Percentiles rank a stretch among this genome's conserved stretches.
phyloP scores from a whole-genome alignment of 2,797 vertebrate genomes.

The Propithecus perrieri region DNA sequence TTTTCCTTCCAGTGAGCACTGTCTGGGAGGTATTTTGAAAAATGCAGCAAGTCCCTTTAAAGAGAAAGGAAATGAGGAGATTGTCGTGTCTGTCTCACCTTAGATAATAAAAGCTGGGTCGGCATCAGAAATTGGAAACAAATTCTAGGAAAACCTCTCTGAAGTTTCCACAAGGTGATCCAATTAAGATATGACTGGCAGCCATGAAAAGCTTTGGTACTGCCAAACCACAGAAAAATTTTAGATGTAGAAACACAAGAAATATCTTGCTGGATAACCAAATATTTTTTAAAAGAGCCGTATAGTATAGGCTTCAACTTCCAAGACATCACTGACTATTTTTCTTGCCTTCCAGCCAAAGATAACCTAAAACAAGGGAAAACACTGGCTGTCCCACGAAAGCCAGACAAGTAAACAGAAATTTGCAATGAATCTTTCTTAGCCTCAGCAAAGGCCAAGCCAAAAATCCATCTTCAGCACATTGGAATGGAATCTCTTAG shows the following conservation, averaged over 20 bases:
- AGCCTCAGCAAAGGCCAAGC: conserved; percentile 53
- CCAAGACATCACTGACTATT: conserved; percentile 65
- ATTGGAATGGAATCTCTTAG: conserved; percentile 75
- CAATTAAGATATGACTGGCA: conserved; percentile 66
- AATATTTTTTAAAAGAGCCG: conserved; percentile 75
- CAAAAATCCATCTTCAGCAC: conserved; percentile 62
- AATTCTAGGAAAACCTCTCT: conserved; percentile 62
- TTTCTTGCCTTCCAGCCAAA: conserved; percentile 64
- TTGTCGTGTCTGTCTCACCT: conserved; percentile 53
- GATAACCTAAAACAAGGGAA: conserved; percentile 64
- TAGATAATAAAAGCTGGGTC: conserved; percentile 57
- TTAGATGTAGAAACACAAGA: conserved; percentile 61
- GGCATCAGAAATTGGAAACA: conserved; percentile 57
- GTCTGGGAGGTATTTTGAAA: conserved; percentile 7
- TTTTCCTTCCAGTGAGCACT: background rate
- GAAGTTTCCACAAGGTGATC: conserved; percentile 69
- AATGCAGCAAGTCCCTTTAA: conserved; percentile 13
- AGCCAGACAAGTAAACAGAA: conserved; percentile 49
- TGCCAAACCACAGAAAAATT: conserved; percentile 75
- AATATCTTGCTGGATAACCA: conserved; percentile 62
- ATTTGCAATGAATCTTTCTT: conserved; percentile 71
- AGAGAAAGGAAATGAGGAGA: conserved; percentile 59
- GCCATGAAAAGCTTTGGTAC: conserved; percentile 45
- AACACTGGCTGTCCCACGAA: conserved; percentile 67
- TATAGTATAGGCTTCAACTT: conserved; percentile 62